Percentiles rank a stretch among this genome's conserved stretches.
Conservation (phyloP, 2,113 vertebrate species). For the Perca schrenkii region DNA sequence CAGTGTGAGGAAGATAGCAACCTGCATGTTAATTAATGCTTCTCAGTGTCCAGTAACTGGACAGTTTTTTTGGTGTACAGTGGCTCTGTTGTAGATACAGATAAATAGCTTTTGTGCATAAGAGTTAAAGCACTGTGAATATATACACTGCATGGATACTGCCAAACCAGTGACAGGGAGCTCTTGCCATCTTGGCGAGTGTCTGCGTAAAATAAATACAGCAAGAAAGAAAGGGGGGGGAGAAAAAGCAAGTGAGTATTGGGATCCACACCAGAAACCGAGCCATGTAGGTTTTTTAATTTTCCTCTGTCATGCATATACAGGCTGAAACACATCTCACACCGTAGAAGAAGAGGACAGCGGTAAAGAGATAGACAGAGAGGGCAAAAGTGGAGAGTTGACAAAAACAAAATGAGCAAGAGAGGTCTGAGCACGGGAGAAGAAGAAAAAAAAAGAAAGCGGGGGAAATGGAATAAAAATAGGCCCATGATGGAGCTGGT, state of each 20-base stretch:
- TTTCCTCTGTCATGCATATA: constrained; percentile 73
- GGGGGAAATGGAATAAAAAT: constrained; percentile 82
- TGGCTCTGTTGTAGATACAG: constrained; percentile 35
- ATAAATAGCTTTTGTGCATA: constrained; percentile 47
- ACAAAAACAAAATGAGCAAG: constrained; percentile 41
- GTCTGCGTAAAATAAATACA: constrained; percentile 76
- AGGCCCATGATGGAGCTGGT: constrained; percentile 84
- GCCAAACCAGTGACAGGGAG: constrained; percentile 77
- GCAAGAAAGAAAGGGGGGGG: constrained; percentile 48
- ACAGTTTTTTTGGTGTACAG: constrained; percentile 34
- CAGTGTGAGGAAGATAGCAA: constrained; percentile 51
- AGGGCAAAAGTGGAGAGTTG: constrained; percentile 41
- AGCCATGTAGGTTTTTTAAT: constrained; percentile 59
- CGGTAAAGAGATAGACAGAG: constrained; percentile 49
- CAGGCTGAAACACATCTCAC: constrained; percentile 67
- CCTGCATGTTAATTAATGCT: constrained; percentile 62
- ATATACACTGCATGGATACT: constrained; percentile 48
- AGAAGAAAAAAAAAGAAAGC: constrained; percentile 54
- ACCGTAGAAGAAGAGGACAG: constrained; percentile 53
- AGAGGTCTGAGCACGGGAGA: constrained; percentile 49
- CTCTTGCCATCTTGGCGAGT: constrained; percentile 74
- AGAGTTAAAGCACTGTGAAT: constrained; percentile 45
- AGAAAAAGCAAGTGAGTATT: constrained; percentile 52
- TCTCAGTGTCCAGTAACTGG: constrained; percentile 18
- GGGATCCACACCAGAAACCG: constrained; percentile 77